Conservation (phyloP, 2,797 vertebrate species). For the Lepus townsendii region DNA sequence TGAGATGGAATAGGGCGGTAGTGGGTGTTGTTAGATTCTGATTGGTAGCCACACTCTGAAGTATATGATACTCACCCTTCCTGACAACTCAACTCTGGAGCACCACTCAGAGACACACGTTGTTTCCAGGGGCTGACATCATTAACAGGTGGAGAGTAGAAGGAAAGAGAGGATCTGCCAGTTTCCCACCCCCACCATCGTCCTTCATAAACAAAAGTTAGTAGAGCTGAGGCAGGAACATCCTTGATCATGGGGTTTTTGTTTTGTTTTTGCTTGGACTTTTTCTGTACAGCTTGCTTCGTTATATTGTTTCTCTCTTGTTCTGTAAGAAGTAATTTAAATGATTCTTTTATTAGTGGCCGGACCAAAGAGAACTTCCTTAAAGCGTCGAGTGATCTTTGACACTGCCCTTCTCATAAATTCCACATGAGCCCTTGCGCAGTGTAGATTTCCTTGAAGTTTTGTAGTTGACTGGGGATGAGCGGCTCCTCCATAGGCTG, state of each 20-base stretch:
- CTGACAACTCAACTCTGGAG: neutral
- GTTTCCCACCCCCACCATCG: neutral
- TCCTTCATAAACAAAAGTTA: neutral
- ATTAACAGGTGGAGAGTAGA: neutral
- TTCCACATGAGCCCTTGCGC: neutral
- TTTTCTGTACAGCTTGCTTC: slow-evolving; percentile 1
- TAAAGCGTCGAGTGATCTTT: slow-evolving; percentile 7
- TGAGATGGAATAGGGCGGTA: neutral
- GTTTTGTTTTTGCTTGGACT: neutral
- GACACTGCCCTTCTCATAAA: neutral
- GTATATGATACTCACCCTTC: neutral
- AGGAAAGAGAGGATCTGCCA: neutral
- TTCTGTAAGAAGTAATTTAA: slow-evolving; percentile 50
- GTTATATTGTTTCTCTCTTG: slow-evolving; percentile 29
- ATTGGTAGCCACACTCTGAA: neutral
- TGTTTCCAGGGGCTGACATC: neutral
- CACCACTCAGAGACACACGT: neutral
- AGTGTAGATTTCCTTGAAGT: neutral
- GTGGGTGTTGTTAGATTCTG: neutral
- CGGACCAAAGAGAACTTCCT: neutral
- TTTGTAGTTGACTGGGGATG: neutral
- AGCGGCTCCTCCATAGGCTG: neutral
- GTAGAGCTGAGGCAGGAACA: neutral
- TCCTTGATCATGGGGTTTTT: too few relatives aligned
- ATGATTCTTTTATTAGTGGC: neutral